phyloP scores from a whole-genome alignment of 1,140 invertebrate species.

The Drosophila sulfurigaster region DNA sequence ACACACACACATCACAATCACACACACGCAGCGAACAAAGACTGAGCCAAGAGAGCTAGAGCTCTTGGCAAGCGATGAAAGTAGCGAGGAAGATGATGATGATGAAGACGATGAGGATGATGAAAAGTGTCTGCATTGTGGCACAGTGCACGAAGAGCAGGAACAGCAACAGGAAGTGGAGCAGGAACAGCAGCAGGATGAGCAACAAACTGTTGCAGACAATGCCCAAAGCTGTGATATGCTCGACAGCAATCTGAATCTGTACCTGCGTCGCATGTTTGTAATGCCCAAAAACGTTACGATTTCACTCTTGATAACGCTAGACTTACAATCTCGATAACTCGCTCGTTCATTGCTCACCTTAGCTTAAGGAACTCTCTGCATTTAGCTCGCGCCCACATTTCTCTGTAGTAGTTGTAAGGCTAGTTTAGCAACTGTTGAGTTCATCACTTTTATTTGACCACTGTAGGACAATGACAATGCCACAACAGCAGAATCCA shows the following conservation, averaged over 20 bases:
- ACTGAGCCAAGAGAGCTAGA: constrained; percentile 11
- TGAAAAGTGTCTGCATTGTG: constrained; percentile 60
- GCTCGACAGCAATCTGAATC: constrained; percentile 75
- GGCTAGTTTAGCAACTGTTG: neutral
- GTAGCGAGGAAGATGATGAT: constrained; percentile 26
- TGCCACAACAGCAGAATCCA: constrained; percentile 34
- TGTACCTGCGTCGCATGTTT: constrained; percentile 75
- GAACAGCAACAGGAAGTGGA: constrained; percentile 31
- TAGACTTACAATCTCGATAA: neutral
- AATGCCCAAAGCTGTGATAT: constrained; percentile 75
- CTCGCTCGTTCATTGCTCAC: neutral
- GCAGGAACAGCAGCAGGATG: constrained; percentile 13
- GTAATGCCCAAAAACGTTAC: constrained; percentile 58
- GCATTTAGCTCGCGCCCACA: neutral
- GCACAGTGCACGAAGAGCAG: constrained; percentile 49
- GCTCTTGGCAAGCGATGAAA: constrained; percentile 41
- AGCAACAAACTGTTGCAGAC: constrained; percentile 19
- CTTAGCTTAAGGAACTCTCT: neutral
- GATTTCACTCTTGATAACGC: neutral
- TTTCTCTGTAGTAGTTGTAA: neutral
- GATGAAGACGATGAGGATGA: constrained; percentile 33
- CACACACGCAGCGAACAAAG: constrained; percentile 34
- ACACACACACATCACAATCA: neutral
- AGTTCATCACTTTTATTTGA: constrained; percentile 3
- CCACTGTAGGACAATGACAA: constrained; percentile 69